These are phyloP conservation scores for Odontamblyopus lacepedii DNA, from an alignment of 2,797 vertebrate species.

Conservation along the genomic window DNA sequence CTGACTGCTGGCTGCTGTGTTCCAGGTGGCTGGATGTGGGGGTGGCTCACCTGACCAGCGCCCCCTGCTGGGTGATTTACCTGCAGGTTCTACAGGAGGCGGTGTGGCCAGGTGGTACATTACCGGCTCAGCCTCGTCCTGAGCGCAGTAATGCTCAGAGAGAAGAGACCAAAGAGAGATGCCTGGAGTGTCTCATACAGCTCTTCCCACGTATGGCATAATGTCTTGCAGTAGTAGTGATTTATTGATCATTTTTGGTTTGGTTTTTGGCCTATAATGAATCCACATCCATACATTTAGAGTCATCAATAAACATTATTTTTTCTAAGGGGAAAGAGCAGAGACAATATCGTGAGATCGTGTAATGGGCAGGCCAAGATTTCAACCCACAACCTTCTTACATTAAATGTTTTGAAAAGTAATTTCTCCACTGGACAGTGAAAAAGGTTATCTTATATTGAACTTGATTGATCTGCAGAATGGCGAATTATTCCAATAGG, in stretches of 20 bases:
- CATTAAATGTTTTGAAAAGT: not conserved
- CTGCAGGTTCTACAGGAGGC: constrained; percentile 89
- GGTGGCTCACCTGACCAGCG: constrained; percentile 84
- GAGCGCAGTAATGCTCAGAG: constrained; percentile 77
- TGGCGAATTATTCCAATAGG: no score
- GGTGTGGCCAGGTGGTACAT: constrained; percentile 87
- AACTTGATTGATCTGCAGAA: not conserved
- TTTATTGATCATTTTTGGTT: no score
- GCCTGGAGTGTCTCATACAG: constrained; percentile 85
- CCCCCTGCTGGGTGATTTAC: constrained; percentile 90
- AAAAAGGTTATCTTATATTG: not conserved
- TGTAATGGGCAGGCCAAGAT: not conserved
- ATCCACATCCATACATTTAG: not conserved
- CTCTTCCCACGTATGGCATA: constrained; percentile 81
- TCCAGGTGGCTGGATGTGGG: constrained; percentile 91
- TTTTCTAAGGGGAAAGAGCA: not conserved
- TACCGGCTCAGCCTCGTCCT: constrained; percentile 81
- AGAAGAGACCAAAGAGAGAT: constrained; percentile 72
- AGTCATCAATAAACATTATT: not conserved
- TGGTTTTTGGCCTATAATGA: no score
- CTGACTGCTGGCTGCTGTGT: constrained; percentile 7
- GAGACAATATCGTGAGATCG: not conserved
- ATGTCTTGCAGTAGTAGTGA: no score
- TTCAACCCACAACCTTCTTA: no score
- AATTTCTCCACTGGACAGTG: not conserved